A percentile compares a stretch with the other conserved stretches of the same genome.
phyloP scores from a whole-genome alignment of 2,797 vertebrate species.

The Lithobates pipiens region DNA sequence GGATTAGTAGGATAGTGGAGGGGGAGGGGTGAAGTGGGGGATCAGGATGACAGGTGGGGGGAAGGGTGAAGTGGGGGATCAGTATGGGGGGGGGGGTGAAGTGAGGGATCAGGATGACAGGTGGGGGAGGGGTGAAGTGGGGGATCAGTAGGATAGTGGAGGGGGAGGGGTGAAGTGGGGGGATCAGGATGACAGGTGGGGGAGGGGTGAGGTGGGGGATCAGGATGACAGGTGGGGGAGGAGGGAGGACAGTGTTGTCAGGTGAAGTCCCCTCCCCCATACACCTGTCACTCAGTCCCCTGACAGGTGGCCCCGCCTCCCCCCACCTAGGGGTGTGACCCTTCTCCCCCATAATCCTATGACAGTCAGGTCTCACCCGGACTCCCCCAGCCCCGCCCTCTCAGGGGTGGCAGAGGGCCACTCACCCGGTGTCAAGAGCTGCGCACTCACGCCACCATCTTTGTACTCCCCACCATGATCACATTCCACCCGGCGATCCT shows the following conservation, averaged over 20 bases:
- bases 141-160: no score
- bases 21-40: no score
- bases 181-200: no score
- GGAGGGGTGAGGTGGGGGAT: no score
- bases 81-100: no score
- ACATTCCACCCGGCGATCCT: conserved; percentile 16
- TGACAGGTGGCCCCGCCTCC: conserved; percentile 14
- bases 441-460: conserved; percentile 43
- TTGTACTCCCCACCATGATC: conserved; percentile 42
- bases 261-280: not conserved
- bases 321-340: not conserved
- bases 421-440: conserved; percentile 10
- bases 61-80: no score
- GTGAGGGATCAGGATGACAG: no score
- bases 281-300: not conserved
- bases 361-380: not conserved
- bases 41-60: no score
- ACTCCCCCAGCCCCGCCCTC: not conserved
- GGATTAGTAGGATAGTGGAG: no score
- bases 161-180: no score
- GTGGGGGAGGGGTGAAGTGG: no score
- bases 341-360: not conserved
- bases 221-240: no score
- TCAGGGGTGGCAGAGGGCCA: not conserved
- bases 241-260: not conserved